Conservation (phyloP, 2,113 vertebrate genomes). For the Gorsachius goisagi region DNA sequence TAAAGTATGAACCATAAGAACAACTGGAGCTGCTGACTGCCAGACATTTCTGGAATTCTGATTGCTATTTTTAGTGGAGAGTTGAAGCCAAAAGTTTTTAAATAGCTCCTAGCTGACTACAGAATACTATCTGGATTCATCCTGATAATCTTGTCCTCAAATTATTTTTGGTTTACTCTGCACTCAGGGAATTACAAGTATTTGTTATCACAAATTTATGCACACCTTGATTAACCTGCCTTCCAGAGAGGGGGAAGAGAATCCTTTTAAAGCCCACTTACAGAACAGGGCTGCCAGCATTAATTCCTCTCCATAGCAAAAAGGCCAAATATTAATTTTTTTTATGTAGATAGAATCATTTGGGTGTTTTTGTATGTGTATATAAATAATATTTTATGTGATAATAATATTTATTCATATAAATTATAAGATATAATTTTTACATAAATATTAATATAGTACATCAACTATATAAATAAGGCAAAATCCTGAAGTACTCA, state of each 20-base stretch:
- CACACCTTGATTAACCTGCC: not conserved
- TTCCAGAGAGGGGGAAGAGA: not conserved
- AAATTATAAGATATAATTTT: not conserved
- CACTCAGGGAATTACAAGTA: not conserved
- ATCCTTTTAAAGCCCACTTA: not conserved
- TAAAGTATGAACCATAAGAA: not conserved
- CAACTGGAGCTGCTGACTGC: not conserved
- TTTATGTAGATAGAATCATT: not conserved
- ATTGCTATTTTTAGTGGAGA: not conserved
- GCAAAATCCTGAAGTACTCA: not conserved
- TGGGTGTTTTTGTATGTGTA: no score
- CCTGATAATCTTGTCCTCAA: not conserved
- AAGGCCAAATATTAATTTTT: not conserved
- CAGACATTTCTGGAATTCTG: not conserved
- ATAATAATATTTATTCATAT: not conserved
- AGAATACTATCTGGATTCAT: not conserved
- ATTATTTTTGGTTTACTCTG: not conserved
- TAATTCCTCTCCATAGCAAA: not conserved
- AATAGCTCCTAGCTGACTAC: not conserved
- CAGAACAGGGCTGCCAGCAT: not conserved
- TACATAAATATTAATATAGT: no score
- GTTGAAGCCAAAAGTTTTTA: not conserved
- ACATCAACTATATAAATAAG: not conserved
- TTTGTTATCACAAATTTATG: not conserved
- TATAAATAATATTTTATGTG: not conserved